A percentile compares a stretch with the other conserved stretches of the same genome.
Evolutionary conservation across 2,797 vertebrate genomes (phyloP).

Genomic region (Peromyscus nudipes): DNA sequence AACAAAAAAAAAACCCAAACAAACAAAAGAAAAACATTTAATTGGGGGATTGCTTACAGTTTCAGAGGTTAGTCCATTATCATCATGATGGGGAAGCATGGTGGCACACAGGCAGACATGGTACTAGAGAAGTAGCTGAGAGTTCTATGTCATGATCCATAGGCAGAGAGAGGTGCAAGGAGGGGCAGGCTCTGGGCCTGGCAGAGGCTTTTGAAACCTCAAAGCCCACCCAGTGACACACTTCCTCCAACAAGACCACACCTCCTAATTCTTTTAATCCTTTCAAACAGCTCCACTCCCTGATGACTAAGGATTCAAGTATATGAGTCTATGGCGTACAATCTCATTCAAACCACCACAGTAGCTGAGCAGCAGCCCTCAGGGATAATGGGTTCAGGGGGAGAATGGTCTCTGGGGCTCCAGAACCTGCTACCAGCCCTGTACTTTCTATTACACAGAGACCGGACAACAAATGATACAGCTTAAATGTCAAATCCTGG

Average conservation of each 20-base stretch:
- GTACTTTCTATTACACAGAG: too few relatives aligned
- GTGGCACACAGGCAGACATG: background rate
- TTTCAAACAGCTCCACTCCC: background rate
- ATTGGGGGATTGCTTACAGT: background rate
- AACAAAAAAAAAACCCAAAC: too few relatives aligned
- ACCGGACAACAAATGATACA: too few relatives aligned
- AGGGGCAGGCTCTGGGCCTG: background rate
- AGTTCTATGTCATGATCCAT: too few relatives aligned
- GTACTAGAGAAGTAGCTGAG: background rate
- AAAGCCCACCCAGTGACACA: background rate
- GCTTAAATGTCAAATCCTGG: too few relatives aligned
- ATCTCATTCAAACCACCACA: background rate
- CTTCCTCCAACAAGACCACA: background rate
- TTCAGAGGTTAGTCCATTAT: background rate
- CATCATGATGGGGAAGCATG: background rate
- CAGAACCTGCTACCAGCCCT: background rate
- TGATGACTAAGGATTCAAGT: background rate
- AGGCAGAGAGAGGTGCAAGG: background rate
- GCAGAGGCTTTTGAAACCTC: background rate
- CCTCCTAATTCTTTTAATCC: background rate
- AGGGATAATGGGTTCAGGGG: background rate
- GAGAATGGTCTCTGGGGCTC: background rate
- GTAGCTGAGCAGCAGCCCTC: background rate
- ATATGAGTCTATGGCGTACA: background rate
- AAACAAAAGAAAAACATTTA: too few relatives aligned